Evolutionary conservation across 1,140 invertebrate genomes (phyloP).

Genomic region (Listronotus bonariensis): DNA sequence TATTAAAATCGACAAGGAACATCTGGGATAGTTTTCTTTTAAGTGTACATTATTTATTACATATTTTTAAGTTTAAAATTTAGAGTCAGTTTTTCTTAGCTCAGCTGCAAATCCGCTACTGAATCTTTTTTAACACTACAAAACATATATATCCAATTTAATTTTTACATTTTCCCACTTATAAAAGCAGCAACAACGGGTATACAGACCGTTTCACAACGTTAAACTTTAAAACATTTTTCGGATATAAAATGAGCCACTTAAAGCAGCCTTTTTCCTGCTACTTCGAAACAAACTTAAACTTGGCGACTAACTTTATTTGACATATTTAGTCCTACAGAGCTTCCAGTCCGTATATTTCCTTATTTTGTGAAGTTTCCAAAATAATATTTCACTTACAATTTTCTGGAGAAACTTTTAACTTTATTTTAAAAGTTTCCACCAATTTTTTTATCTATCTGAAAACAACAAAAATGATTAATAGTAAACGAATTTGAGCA

Average conservation of each 20-base stretch:
- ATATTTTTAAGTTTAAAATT: too few species aligned
- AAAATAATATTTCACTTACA: slow-evolving; percentile 6
- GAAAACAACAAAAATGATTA: too few species aligned
- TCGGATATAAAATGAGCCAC: slow-evolving; percentile 9
- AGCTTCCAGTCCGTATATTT: neutral
- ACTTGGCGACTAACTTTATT: slow-evolving; percentile 11
- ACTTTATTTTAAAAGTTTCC: slow-evolving; percentile 7
- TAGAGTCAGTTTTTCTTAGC: too few species aligned
- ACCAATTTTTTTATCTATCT: too few species aligned
- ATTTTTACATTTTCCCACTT: too few species aligned
- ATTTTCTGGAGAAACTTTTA: neutral
- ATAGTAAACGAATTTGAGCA: too few species aligned
- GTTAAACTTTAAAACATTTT: slow-evolving; percentile 9
- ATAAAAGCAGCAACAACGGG: neutral
- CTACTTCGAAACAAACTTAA: slow-evolving; percentile 14
- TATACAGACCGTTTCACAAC: neutral
- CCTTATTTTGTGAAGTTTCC: neutral
- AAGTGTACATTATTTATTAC: too few species aligned
- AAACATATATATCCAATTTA: too few species aligned
- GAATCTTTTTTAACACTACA: too few species aligned
- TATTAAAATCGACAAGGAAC: too few species aligned
- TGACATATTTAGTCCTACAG: slow-evolving; percentile 9
- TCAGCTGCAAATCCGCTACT: too few species aligned
- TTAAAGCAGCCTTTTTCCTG: slow-evolving; percentile 11
- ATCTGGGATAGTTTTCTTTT: too few species aligned